Evolutionary conservation across 2,797 vertebrate genomes (phyloP).

Genomic region (Lerista edwardsae): DNA sequence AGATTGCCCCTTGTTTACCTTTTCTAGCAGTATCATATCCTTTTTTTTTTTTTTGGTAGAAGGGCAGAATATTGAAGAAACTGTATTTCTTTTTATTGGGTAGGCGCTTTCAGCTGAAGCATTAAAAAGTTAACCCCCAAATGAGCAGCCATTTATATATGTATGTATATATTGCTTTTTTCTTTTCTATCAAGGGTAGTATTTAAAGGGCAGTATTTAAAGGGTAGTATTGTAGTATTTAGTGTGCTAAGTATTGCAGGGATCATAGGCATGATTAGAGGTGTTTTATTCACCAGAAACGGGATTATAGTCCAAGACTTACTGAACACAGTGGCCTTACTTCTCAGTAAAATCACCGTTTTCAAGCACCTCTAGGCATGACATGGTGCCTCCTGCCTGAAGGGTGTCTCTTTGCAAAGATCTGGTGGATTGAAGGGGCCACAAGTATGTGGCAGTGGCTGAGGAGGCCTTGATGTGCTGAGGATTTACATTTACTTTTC

Average conservation of each 20-base stretch:
- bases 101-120: not conserved
- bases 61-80: not conserved
- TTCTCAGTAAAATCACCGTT: too few relatives aligned
- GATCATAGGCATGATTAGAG: too few relatives aligned
- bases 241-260: not conserved
- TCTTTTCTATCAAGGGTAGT: not conserved
- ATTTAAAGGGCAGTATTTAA: not conserved
- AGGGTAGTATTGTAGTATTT: not conserved
- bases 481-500: not conserved
- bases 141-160: not conserved
- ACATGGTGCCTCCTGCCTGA: not conserved
- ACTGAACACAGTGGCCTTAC: too few relatives aligned
- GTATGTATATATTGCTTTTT: not conserved
- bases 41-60: not conserved
- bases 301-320: too few relatives aligned
- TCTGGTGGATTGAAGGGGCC: not conserved
- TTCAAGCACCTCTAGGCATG: too few relatives aligned
- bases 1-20: too few relatives aligned
- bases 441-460: not conserved
- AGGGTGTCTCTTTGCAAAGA: not conserved
- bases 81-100: not conserved
- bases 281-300: too few relatives aligned
- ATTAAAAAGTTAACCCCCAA: accelerated
- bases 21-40: not conserved
- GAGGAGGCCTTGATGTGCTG: not conserved